Evolutionary conservation across 2,888 invertebrate genomes (phyloP).

Genomic region (Hyppa rectilinea): DNA sequence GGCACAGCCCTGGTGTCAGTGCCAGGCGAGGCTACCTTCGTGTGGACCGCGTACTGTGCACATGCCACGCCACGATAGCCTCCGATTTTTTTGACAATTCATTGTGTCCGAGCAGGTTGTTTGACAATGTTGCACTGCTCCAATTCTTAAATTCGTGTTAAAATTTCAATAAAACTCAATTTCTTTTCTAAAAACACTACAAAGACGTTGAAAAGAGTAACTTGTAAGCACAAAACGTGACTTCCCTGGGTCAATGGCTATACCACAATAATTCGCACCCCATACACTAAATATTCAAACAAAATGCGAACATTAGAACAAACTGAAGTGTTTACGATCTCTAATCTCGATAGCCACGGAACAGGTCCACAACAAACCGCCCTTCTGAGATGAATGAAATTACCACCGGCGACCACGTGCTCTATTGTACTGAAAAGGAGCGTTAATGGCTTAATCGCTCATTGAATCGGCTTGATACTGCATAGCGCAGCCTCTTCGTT

Average conservation of each 20-base stretch:
- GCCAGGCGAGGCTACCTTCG: constrained; percentile 61
- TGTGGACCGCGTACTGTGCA: constrained; percentile 45
- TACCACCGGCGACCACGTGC: constrained; percentile 82
- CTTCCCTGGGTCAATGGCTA: not conserved
- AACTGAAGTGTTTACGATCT: constrained; percentile 64
- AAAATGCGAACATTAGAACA: constrained; percentile 47
- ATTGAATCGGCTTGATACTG: constrained; percentile 81
- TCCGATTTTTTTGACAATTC: constrained; percentile 68
- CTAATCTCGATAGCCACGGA: constrained; percentile 58
- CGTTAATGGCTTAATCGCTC: constrained; percentile 86
- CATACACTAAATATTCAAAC: constrained; percentile 16
- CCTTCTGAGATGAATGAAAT: constrained; percentile 83
- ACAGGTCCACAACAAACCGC: constrained; percentile 69
- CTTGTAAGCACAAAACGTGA: not conserved
- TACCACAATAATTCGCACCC: constrained; percentile 7
- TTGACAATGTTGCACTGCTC: constrained; percentile 42
- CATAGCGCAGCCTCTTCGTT: constrained; percentile 81
- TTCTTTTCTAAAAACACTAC: constrained; percentile 2
- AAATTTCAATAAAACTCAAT: constrained; percentile 4
- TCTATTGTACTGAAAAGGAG: constrained; percentile 84
- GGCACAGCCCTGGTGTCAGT: constrained; percentile 57
- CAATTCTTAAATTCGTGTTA: constrained; percentile 27
- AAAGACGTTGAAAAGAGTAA: constrained; percentile 5
- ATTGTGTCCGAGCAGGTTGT: constrained; percentile 54
- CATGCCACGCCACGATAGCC: constrained; percentile 54